Evolutionary conservation across 2,888 invertebrate genomes (phyloP).

Genomic region (Scelioninae gen. 2): DNA sequence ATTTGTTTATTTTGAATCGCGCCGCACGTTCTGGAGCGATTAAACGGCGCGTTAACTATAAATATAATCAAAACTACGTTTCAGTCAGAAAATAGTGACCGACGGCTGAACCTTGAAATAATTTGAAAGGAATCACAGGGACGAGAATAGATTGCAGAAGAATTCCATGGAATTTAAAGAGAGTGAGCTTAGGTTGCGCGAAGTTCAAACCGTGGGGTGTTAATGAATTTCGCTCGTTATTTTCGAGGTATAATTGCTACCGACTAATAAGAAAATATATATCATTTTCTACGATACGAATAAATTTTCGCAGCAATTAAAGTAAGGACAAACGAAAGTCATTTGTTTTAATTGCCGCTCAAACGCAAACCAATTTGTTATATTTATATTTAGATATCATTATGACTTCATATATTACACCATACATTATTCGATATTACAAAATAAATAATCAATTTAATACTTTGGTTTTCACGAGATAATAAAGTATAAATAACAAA

Average conservation of each 20-base stretch:
- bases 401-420: no score
- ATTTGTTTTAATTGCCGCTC: no score
- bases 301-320: no score
- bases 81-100: conserved; percentile 35
- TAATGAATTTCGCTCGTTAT: not conserved
- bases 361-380: no score
- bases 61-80: conserved; percentile 39
- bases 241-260: not conserved
- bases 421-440: no score
- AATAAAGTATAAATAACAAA: no score
- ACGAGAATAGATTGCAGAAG: conserved; percentile 42
- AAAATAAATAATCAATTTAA: no score
- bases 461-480: no score
- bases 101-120: conserved; percentile 51
- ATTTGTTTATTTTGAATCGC: conserved; percentile 13
- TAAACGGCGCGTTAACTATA: conserved; percentile 22
- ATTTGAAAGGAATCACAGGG: conserved; percentile 49
- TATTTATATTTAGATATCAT: no score
- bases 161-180: conserved; percentile 39
- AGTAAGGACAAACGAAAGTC: no score
- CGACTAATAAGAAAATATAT: no score
- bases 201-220: conserved; percentile 1
- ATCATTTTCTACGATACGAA: no score
- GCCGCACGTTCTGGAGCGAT: not conserved
- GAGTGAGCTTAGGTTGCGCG: conserved; percentile 1